Evolutionary conservation across 2,888 invertebrate species (phyloP), one percentile per base, ranked within the genome.

Genomic region (Tetheella fluctuosa): DNA sequence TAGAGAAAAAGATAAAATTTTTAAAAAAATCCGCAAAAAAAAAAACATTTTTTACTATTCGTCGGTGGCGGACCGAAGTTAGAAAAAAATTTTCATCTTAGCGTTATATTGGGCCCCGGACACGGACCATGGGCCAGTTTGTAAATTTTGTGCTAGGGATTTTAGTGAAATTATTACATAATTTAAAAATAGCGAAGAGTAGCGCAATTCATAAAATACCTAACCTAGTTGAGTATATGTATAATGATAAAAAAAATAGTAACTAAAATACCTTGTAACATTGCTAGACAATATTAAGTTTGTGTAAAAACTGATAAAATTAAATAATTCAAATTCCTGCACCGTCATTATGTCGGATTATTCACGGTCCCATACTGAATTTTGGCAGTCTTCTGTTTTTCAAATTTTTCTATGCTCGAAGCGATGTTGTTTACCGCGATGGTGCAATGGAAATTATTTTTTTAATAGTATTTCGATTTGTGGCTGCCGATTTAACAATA

Each of bases 141-240:
- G 83, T 85, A 84, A 84, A 85, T 82, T 81, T 83, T 78, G 81
- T 83, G 84, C 84, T 89, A 88, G 88, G 77, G 75, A 77, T 81
- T 82, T 85, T 89, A 90, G 89, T 86, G 79, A 90, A 91, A 91
- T 91, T 90, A 87, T 57, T 69, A 67, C 68, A 69, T 67, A 68
- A 68, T 70, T 72, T 67, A 63, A 60, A 65, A 70, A 89, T 90
- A 90, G 90, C 85, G 79, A 84, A 86, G 82, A 85, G 91, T 92
- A 92, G 91, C 81, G 87, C 89, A 91, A 91, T 91, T 92, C 85
- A 89, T 88, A 83, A 82, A 74, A 77, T 83, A 85, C 80, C 78
- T 83, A 72, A 89, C 83, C 87, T 92, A 91, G 91, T 88, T 90
- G 87, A 89, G 84, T 89, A 89, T 87, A 80, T 76, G 75, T 80